Percentiles rank a stretch among this genome's conserved stretches.
phyloP scores from a whole-genome alignment of 53 echinoderm and acorn worm species.

The Hippasteria phrygiana region DNA sequence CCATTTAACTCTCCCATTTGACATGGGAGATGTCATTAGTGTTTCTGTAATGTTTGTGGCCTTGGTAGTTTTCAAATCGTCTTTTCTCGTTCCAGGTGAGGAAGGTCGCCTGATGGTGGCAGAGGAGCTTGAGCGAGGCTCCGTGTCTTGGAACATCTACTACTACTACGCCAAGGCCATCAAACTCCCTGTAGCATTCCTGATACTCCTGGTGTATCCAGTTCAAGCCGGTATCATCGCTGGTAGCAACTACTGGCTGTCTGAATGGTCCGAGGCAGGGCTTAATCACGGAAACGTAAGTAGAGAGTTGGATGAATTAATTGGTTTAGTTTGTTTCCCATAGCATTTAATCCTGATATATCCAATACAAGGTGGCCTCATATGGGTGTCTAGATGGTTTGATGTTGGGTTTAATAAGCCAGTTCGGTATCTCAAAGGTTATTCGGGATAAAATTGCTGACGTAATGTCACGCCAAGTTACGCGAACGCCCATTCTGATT shows the following conservation, averaged over 20 bases:
- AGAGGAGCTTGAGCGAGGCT: conserved; percentile 70
- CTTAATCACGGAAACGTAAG: conserved; percentile 53
- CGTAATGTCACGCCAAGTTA: no score
- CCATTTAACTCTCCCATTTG: no score
- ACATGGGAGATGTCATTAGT: no score
- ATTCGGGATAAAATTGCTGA: no score
- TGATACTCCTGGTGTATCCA: conserved; percentile 37
- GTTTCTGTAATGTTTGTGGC: not conserved
- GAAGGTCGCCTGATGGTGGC: conserved; percentile 31
- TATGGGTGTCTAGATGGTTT: no score
- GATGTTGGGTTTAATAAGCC: no score
- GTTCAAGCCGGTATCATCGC: conserved; percentile 50
- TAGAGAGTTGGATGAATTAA: no score
- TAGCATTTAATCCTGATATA: no score
- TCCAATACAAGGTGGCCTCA: no score
- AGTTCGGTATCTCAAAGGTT: no score
- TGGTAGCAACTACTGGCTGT: conserved; percentile 64
- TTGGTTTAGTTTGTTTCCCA: no score
- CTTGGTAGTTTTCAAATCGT: not conserved
- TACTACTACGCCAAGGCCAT: conserved; percentile 57
- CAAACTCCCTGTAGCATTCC: conserved; percentile 20
- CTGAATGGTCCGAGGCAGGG: conserved; percentile 69
- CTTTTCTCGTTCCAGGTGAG: conserved; percentile 7
- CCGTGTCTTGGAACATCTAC: conserved; percentile 64
- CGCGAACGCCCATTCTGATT: no score